Base-by-base conservation (phyloP, 2,113 vertebrate genomes). In the Donacobius atricapilla region DNA sequence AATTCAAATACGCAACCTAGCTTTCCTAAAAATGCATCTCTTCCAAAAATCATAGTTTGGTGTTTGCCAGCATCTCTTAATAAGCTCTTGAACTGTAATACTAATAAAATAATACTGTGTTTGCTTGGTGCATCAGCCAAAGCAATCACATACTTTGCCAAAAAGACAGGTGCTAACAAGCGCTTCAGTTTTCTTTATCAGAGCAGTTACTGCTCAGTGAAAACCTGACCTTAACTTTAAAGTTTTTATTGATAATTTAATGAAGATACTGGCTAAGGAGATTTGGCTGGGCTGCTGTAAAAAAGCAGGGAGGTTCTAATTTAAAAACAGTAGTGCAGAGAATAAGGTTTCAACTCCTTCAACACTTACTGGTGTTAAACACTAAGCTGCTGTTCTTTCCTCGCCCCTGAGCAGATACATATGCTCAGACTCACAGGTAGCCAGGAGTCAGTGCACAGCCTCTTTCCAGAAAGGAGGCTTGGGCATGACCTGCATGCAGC, bases 181-280 rank as follows among this genome's bases (percentile, higher is more conserved):
- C 72, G 57, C 64, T 85, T 94, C 79, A 7, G 73, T 94, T 95
- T 96, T 77, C 84, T 96, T 97, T 80, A 60, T 60, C 31, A 83
- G 40, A 85, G 24, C 19, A 64, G 42, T 75, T 79, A 57, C 42
- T 87, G 22, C 71, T 81, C 78, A 58, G n/a, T 48, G 60, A 95
- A 92, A 70, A 87, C 33, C 66, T 95, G 63, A 76, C 65, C 78
- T 95, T 82, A 83, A 47, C 13, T 45, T 91, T 72, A 50, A 70
- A 70, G 37, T 51, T 97, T 54, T 87, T 90, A 64, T 87, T 89
- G 75, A 75, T 63, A 70, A 64, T 69, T 15, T 83, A 69, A 79
- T 58, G 50, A 80, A 60, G 47, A 47, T 66, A 51, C 42, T 70
- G 48, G 44, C 42, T 77, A 73, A 73, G 64, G 53, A 68, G 57